A percentile compares a stretch with the other conserved stretches of the same genome.
Evolutionary conservation across 2,888 invertebrate species (phyloP).

Genomic region (Ctena decussata): DNA sequence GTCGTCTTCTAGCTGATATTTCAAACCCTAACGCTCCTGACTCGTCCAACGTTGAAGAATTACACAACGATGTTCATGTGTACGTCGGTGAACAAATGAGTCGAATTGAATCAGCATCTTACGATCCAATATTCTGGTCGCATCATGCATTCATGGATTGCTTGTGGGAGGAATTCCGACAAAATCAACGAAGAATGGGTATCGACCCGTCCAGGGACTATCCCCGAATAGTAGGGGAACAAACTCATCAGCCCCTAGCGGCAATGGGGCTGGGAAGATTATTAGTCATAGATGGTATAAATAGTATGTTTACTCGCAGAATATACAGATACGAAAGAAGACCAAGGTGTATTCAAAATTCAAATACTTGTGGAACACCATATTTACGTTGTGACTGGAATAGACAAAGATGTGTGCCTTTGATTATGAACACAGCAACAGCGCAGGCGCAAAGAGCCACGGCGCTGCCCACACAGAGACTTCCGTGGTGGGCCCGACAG

Average conservation of each 20-base stretch:
- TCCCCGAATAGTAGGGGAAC: constrained; percentile 70
- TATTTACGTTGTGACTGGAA: constrained; percentile 77
- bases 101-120: constrained; percentile 75
- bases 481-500: constrained; percentile 66
- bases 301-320: constrained; percentile 71
- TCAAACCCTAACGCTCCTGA: constrained; percentile 70
- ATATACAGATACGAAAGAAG: constrained; percentile 69
- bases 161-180: constrained; percentile 79
- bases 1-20: constrained; percentile 69
- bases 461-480: constrained; percentile 37
- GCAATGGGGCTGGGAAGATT: constrained; percentile 77
- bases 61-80: constrained; percentile 78
- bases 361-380: constrained; percentile 70
- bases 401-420: constrained; percentile 72
- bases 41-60: constrained; percentile 74
- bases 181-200: constrained; percentile 68
- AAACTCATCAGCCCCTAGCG: constrained; percentile 70
- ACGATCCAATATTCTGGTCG: constrained; percentile 78
- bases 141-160: constrained; percentile 80
- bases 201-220: constrained; percentile 73
- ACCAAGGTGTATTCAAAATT: constrained; percentile 68
- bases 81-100: constrained; percentile 80
- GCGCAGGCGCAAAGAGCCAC: constrained; percentile 21
- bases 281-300: constrained; percentile 74
- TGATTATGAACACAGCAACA: constrained; percentile 67